Conservation (phyloP, 2,797 vertebrate genomes). For the Malurus leucopterus region DNA sequence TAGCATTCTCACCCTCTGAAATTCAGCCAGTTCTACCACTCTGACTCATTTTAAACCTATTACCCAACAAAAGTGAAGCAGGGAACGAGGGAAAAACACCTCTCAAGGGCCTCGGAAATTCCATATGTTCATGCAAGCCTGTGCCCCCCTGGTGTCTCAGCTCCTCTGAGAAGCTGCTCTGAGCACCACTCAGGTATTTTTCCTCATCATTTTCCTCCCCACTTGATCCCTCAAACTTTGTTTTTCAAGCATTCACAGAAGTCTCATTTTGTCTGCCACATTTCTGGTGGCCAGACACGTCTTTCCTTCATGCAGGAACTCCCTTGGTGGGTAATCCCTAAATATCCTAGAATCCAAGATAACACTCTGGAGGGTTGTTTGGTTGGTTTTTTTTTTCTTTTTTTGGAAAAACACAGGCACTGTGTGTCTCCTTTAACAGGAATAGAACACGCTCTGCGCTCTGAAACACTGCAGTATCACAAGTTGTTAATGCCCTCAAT, state of each 20-base stretch:
- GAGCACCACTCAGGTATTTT: background rate
- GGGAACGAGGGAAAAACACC: background rate
- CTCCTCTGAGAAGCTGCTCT: background rate
- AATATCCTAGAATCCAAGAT: background rate
- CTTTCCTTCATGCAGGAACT: background rate
- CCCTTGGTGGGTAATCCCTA: background rate
- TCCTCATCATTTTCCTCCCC: accelerated
- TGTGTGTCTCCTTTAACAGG: background rate
- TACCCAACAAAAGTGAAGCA: background rate
- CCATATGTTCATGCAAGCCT: background rate
- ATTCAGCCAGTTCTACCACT: background rate
- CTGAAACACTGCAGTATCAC: background rate
- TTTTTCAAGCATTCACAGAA: background rate
- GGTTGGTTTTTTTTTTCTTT: no score
- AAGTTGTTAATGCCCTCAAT: background rate
- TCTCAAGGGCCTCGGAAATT: background rate
- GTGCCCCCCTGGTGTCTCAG: background rate
- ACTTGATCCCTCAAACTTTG: background rate
- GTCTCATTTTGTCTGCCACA: no score
- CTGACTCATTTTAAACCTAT: background rate
- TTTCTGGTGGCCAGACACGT: background rate
- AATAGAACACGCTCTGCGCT: background rate
- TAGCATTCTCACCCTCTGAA: background rate
- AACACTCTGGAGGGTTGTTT: background rate
- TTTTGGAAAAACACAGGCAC: background rate